Evolutionary conservation across 2,113 vertebrate genomes (phyloP).

Genomic region (Leptocoma aspasia): DNA sequence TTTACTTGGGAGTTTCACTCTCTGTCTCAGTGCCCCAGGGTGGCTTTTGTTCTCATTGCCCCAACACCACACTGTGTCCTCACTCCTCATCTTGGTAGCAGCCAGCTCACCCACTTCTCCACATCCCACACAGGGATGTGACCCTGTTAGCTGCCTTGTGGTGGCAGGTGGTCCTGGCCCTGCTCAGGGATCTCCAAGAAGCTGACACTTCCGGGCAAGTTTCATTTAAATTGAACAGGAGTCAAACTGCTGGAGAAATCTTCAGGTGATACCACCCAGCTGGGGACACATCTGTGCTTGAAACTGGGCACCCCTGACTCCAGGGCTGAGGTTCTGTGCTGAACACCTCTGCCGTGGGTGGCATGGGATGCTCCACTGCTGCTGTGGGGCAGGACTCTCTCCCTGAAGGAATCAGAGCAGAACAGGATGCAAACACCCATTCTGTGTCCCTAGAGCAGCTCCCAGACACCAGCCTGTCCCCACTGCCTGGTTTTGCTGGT

Average conservation of each 20-base stretch:
- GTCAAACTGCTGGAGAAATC: neutral
- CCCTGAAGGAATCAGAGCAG: accelerated
- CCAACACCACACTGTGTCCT: accelerated
- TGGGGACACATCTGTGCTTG: neutral
- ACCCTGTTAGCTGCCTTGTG: neutral
- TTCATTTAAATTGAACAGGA: neutral
- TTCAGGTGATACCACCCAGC: neutral
- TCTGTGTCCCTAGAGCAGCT: neutral
- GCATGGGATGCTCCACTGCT: neutral
- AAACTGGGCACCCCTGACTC: neutral
- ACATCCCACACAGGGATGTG: accelerated
- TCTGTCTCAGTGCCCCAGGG: neutral
- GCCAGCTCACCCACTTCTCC: neutral
- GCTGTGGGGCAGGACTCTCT: neutral
- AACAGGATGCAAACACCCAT: accelerated
- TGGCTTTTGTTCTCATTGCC: neutral
- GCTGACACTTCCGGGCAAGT: neutral
- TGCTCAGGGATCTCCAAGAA: accelerated
- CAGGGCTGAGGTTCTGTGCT: neutral
- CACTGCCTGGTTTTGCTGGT: neutral
- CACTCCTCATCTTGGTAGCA: neutral
- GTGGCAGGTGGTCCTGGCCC: neutral
- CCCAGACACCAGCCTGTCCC: neutral
- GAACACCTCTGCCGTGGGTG: neutral
- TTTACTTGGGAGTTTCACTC: neutral